Percentiles rank a stretch among this genome's conserved stretches.
These are phyloP conservation scores for Blastomussa wellsi DNA, from an alignment of 92 coral and sea anemone species.

Conservation along the genomic window DNA sequence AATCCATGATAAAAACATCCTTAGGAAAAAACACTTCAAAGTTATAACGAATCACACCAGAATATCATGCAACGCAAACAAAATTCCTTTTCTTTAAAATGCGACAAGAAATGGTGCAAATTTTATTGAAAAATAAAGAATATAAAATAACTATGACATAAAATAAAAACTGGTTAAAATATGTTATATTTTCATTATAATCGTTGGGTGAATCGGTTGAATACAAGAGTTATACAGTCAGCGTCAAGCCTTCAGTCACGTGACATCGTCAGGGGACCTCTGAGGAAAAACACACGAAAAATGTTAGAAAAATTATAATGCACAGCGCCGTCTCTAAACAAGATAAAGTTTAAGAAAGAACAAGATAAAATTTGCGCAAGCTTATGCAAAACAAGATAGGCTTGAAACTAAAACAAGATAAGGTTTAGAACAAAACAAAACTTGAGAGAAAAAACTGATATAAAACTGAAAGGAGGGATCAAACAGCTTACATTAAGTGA, in stretches of 20 bases:
- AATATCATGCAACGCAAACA: not conserved
- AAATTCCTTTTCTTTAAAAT: not conserved
- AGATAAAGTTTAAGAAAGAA: not conserved
- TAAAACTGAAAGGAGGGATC: too few species aligned
- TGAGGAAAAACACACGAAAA: not conserved
- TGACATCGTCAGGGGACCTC: not conserved
- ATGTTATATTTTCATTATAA: not conserved
- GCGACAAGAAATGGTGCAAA: not conserved
- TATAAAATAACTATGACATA: not conserved
- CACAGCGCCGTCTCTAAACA: not conserved
- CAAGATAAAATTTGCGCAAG: not conserved
- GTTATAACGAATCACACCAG: not conserved
- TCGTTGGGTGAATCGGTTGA: not conserved
- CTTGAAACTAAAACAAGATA: not conserved
- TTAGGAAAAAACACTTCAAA: too few species aligned
- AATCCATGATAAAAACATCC: too few species aligned
- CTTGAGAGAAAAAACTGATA: not conserved
- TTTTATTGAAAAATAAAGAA: not conserved
- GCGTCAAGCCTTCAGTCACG: not conserved
- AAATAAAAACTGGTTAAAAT: not conserved
- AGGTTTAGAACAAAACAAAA: not conserved
- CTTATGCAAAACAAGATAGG: not conserved
- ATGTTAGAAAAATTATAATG: not conserved
- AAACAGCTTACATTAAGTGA: too few species aligned
- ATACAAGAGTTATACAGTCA: not conserved